Evolutionary conservation across 2,888 invertebrate species (phyloP).

Genomic region (Melinaea menophilus): DNA sequence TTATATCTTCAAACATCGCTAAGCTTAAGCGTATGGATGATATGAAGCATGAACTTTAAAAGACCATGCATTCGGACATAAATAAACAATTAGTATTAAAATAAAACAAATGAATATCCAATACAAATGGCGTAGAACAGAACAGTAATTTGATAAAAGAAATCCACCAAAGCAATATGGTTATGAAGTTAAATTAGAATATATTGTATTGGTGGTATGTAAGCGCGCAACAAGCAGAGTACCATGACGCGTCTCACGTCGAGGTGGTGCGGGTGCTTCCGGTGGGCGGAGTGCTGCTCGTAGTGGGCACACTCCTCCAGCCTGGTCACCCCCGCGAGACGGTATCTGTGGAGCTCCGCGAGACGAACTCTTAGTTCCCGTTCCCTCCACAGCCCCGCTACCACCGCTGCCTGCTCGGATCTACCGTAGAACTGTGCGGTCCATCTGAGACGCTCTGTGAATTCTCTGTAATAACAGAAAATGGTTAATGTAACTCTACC

Average conservation of each 20-base stretch:
- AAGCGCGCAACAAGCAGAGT: slow-evolving; percentile 17
- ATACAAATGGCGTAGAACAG: too few species aligned
- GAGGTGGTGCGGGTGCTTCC: slow-evolving; percentile 78
- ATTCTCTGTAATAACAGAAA: slow-evolving; percentile 74
- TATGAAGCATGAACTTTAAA: slow-evolving; percentile 40
- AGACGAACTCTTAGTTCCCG: slow-evolving; percentile 89
- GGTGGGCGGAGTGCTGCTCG: slow-evolving; percentile 85
- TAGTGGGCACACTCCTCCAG: slow-evolving; percentile 92
- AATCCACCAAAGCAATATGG: too few species aligned
- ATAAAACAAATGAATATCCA: too few species aligned
- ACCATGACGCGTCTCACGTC: slow-evolving; percentile 75
- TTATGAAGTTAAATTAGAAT: slow-evolving; percentile 3
- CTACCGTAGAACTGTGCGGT: slow-evolving; percentile 93
- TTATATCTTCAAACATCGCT: slow-evolving; percentile 32
- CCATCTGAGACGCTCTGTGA: slow-evolving; percentile 89
- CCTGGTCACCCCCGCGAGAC: slow-evolving; percentile 90
- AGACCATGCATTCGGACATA: slow-evolving; percentile 38
- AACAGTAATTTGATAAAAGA: too few species aligned
- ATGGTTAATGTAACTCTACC: background rate
- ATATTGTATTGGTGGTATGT: slow-evolving; percentile 21
- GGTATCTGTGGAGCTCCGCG: slow-evolving; percentile 87
- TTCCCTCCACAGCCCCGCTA: slow-evolving; percentile 88
- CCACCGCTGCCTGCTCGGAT: slow-evolving; percentile 88
- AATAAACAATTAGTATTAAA: background rate
- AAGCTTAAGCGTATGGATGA: slow-evolving; percentile 51